Evolutionary conservation across 1,140 invertebrate species (phyloP).

Genomic region (Drosophila biarmipes): DNA sequence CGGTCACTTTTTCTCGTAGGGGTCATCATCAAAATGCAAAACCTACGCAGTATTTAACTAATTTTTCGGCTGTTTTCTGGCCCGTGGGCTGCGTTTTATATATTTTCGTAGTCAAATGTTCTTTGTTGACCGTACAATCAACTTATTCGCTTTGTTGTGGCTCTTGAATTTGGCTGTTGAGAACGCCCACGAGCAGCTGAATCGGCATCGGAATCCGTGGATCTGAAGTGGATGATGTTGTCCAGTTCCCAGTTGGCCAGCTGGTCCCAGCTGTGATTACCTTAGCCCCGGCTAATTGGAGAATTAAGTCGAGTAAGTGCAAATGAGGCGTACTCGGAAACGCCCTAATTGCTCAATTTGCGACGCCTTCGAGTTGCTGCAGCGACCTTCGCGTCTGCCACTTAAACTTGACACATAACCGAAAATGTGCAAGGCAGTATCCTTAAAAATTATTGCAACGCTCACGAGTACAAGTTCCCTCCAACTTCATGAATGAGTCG

Average conservation of each 20-base stretch:
- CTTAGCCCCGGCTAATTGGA: constrained; percentile 65
- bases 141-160: constrained; percentile 57
- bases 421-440: constrained; percentile 48
- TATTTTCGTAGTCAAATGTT: constrained; percentile 79
- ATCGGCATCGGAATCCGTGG: constrained; percentile 25
- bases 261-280: constrained; percentile 44
- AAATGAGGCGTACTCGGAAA: constrained; percentile 59
- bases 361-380: constrained; percentile 32
- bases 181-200: constrained; percentile 36
- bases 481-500: constrained; percentile 45
- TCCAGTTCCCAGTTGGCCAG: constrained; percentile 25
- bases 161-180: constrained; percentile 55
- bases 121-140: constrained; percentile 65
- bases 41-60: constrained; percentile 59
- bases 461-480: constrained; percentile 5
- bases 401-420: constrained; percentile 72
- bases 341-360: constrained; percentile 77
- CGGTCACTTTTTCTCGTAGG: constrained; percentile 11
- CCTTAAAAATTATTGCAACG: constrained; percentile 50
- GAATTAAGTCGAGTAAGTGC: constrained; percentile 68
- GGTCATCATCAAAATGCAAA: constrained; percentile 76
- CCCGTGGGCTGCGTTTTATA: constrained; percentile 72
- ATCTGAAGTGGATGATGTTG: constrained; percentile 41
- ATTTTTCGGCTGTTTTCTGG: constrained; percentile 36
- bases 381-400: constrained; percentile 57